Percentiles rank a stretch among this genome's conserved stretches.
Conservation (phyloP, 2,113 vertebrate genomes). For the Oryzias javanicus region DNA sequence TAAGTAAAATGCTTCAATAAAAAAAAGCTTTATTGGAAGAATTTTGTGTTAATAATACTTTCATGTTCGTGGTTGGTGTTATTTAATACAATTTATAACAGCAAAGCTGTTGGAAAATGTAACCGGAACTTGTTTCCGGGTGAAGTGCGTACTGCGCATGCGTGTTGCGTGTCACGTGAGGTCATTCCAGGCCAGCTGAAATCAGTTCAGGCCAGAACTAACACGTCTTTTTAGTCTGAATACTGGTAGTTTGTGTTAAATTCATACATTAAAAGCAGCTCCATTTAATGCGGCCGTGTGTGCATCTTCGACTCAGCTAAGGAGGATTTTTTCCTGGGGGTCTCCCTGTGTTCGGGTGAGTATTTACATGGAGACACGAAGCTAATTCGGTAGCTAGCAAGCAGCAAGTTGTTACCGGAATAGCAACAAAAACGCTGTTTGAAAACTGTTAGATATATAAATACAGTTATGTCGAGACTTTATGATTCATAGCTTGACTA, state of each 20-base stretch:
- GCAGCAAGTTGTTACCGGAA: no score
- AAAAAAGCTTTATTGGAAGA: no score
- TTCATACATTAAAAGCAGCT: neutral
- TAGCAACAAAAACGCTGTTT: no score
- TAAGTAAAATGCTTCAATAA: no score
- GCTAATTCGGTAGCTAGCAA: conserved; percentile 19
- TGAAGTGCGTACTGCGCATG: neutral
- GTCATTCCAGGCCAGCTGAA: neutral
- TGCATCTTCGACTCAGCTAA: conserved; percentile 8
- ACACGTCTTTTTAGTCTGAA: neutral
- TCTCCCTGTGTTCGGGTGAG: conserved; percentile 26
- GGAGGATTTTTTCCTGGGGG: neutral
- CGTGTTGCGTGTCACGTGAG: neutral
- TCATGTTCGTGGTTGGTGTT: no score
- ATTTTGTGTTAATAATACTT: no score
- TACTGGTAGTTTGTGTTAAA: neutral
- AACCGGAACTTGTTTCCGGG: no score
- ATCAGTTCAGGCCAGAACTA: conserved; percentile 5
- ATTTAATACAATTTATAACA: no score
- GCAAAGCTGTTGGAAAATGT: no score
- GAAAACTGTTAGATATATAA: no score
- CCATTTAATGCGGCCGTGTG: conserved; percentile 22
- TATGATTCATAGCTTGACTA: no score
- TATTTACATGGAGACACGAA: neutral
- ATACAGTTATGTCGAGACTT: no score